Base-by-base conservation (phyloP, 2,797 vertebrate species). In the Trematomus bernacchii region DNA sequence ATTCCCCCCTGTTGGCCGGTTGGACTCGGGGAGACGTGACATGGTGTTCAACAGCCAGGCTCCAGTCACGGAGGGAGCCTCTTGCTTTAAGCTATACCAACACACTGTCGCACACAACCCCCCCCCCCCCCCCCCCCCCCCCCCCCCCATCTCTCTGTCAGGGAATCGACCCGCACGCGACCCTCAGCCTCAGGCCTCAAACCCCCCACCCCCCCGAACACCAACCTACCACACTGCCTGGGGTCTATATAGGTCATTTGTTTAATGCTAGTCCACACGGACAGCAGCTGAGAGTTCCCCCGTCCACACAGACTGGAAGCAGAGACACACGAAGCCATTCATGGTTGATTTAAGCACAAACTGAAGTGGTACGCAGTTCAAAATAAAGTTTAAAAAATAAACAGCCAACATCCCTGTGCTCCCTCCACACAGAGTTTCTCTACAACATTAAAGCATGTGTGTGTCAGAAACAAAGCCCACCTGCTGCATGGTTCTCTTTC, bases 171-270 rank as follows among this genome's bases (percentile, higher is more conserved):
- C 42, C 21, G 67, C 73, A 75, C 4, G 33, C 52, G 2, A 53
- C 46, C 51, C 59, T 42, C 57, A 44, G 16, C 63, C 58, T 6
- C 21, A 27, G 23, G 27, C 23, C 3, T 27, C 44, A 23, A 57
- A 44, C 37, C 42, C 14, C 52, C 46, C 37, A 48, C 52, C 44
- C 37, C 48, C 21, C 21, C 21, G 21, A 27, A 23, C 1, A 48
- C 54, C 60, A 64, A 46, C 75, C 79, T 53, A 21, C 16, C 79
- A 62, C 40, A 2, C 37, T 62, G 73, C 83, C 64, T 33, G 6
- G 3, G 71, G 74, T 80, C 68, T 80, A 72, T 89, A 76, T 86
- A 74, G 76, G 77, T 87, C 68, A 90, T 82, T 77, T 78, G 66
- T 42, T 79, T 69, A 60, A 83, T 72, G 65, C 60, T 27, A 58